Evolutionary conservation across 2,797 vertebrate genomes (phyloP), one percentile per base, ranked within the genome.

Genomic region (Channa striata): DNA sequence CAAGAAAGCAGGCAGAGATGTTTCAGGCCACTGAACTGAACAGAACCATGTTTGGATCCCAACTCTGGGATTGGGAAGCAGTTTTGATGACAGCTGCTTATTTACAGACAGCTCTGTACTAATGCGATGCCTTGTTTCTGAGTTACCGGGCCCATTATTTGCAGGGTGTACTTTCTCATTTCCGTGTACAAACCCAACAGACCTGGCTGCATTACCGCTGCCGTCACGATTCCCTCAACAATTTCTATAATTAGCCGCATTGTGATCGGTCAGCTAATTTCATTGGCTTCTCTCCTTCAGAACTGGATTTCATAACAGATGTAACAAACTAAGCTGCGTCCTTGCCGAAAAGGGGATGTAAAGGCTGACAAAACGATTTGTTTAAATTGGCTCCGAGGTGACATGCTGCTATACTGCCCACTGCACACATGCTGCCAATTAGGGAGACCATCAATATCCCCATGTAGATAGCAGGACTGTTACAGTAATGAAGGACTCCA

Each of bases 1-100:
- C 1, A 52, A 87, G 76, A 77, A 78, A 83, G 64, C 75, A 81
- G 76, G 77, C 80, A 85, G 73, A 73, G 75, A 85, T 83, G 78
- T 86, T 89, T 84, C 80, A 82, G 83, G 59, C 74, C 83, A 90
- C 59, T 90, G 88, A 90, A 86, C 82, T 83, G 85, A 81, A 70
- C 54, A 83, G 67, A 63, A 68, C 56, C 20, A 33, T 71, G 74
- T 85, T 78, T 83, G 81, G 74, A 78, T 87, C 86, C 82, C 85
- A 84, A 84, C 59, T 75, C 65, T 36, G 54, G 79, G 77, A 78
- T 78, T 59, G 63, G 68, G 53, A 78, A 78, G 72, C 49, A 39
- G 71, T 82, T 86, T 83, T 30, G n/a, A 59, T 61, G 76, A 77
- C 85, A 90, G 81, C 58, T 81, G 70, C 83, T 83, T 88, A 83